Percentiles rank a stretch among this genome's conserved stretches.
Evolutionary conservation across 2,797 vertebrate species (phyloP).

Genomic region (Parambassis ranga): DNA sequence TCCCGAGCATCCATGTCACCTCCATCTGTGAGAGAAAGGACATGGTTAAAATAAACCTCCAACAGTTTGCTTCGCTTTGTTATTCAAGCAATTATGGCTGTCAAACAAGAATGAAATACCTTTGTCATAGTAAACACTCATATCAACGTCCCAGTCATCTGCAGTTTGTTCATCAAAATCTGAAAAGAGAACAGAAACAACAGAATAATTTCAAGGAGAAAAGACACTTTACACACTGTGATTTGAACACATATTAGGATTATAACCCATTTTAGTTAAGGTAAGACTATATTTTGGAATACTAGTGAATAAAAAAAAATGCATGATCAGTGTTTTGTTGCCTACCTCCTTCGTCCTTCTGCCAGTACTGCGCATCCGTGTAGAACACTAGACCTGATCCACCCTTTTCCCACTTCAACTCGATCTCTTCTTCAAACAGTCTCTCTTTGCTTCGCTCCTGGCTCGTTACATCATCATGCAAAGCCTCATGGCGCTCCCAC

Average conservation of each 20-base stretch:
- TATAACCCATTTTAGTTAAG: too few species aligned
- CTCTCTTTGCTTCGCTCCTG: conserved; percentile 90
- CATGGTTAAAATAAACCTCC: conserved; percentile 2
- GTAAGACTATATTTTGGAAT: too few species aligned
- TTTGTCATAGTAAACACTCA: conserved; percentile 96
- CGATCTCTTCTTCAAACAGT: conserved; percentile 93
- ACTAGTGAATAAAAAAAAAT: too few species aligned
- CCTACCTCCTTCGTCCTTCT: conserved; percentile 90
- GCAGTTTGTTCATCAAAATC: conserved; percentile 97
- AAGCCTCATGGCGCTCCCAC: conserved; percentile 93
- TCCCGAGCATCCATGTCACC: conserved; percentile 95
- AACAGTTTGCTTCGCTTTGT: not conserved
- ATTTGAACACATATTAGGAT: too few species aligned
- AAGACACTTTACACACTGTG: too few species aligned
- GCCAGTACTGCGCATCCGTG: conserved; percentile 96
- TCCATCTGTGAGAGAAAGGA: conserved; percentile 76
- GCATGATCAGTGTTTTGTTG: not conserved
- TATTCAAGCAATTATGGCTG: not conserved
- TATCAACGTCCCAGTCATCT: conserved; percentile 98
- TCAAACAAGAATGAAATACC: conserved; percentile 71
- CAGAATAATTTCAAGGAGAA: not conserved
- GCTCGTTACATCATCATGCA: conserved; percentile 90
- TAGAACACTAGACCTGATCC: conserved; percentile 97
- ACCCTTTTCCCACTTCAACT: conserved; percentile 98
- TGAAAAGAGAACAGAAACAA: conserved; percentile 53